Base-by-base conservation (phyloP, 2,797 vertebrate species). In the Rhabdomys pumilio region DNA sequence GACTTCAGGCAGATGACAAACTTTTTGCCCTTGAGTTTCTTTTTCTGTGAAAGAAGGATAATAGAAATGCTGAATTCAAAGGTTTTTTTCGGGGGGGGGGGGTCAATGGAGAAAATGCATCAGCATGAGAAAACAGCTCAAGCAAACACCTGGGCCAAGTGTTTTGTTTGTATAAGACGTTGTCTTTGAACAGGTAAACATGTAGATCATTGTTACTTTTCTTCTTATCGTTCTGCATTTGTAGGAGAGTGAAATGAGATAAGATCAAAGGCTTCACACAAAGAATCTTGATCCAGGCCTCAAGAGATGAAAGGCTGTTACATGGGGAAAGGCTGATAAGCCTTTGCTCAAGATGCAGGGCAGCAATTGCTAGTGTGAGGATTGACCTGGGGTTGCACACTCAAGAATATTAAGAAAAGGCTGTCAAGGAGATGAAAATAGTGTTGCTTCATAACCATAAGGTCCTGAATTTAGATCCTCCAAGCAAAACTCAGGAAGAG, bases 321-420 rank as follows among this genome's bases (percentile, higher is more conserved):
- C 3, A 34, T 19, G 95, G 44, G 95, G 34, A 38, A 79, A 77
- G 34, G 10, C 82, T 96, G 38, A 61, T 88, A 13, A 55, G 38
- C 63, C 41, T 65, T 57, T 84, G 65, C 15, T 90, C 26, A 57
- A 94, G 53, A 67, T 11, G 3, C 13, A 47, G 2, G 61, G 24
- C 44, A 93, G 13, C 29, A 79, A 6, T 77, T 88, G 59, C 61
- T 89, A 31, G 19, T 82, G 38, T 91, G 80, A 91, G n/a, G 82
- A 75, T 20, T 61, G 3, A 17, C 44, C 6, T 44, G 34, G 3
- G 29, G 22, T 34, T n/a, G 20, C 57, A 81, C 41, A 0, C 13
- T 34, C 84, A 53, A 88, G 34, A 90, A 81, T 88, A 84, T 50
- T 79, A 87, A 92, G 86, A 63, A 94, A 79, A 89, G 31, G 38